Evolutionary conservation across 2,113 vertebrate species (phyloP).

Genomic region (Odobenus rosmarus): DNA sequence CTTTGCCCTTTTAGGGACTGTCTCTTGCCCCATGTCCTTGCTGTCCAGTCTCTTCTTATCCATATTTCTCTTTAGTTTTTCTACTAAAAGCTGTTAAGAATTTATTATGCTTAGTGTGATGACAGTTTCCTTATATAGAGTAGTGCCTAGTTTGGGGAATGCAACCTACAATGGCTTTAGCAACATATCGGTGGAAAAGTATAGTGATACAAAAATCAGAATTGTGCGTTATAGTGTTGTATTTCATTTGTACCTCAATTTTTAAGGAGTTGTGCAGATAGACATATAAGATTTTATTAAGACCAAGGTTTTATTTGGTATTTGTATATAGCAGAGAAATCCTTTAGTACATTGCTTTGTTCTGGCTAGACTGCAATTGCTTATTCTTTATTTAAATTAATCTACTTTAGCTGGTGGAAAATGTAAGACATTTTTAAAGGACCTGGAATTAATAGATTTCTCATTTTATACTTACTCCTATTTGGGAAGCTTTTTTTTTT

Average conservation of each 20-base stretch:
- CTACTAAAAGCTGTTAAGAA: neutral
- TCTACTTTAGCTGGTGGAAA: neutral
- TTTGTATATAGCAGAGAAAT: neutral
- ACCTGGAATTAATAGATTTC: slow-evolving; percentile 5
- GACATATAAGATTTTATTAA: neutral
- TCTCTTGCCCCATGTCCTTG: neutral
- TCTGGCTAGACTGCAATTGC: neutral
- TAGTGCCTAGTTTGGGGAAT: neutral
- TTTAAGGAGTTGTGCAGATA: neutral
- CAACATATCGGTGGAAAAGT: neutral
- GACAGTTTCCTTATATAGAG: neutral
- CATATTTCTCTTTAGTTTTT: neutral
- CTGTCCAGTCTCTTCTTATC: neutral
- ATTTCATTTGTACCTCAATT: neutral
- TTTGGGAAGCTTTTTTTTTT: neutral
- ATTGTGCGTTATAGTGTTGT: neutral
- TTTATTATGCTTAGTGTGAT: neutral
- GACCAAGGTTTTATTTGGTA: neutral
- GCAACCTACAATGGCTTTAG: neutral
- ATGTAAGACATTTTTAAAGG: neutral
- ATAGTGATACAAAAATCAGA: neutral
- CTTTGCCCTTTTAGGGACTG: neutral
- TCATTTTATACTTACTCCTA: neutral
- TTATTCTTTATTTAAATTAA: slow-evolving; percentile 24
- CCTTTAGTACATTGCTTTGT: neutral